Base-by-base conservation (phyloP, 92 coral and sea anemone genomes). In the Porites cylindrica region DNA sequence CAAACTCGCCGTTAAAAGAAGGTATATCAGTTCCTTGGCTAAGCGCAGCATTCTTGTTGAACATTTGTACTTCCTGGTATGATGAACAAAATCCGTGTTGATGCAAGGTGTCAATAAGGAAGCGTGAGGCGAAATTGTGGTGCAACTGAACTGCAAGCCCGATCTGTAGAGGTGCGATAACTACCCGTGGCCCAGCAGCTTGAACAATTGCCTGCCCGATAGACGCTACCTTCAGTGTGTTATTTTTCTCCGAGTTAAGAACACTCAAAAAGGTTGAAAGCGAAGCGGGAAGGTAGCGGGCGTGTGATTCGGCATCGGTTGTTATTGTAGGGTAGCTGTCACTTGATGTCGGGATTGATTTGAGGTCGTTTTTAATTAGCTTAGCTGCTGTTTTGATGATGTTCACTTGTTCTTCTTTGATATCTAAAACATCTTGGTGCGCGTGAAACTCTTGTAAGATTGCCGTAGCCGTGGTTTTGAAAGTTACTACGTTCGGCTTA, bases 401-500 rank as follows among this genome's bases (percentile, higher is more conserved):
- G 14, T 20, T 5, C 82, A 88, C 6, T 84, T 91, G 3, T 26
- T 60, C 10, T 14, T 10, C 18, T 60, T 60, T 18, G 18, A 60
- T 10, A 60, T 60, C 64, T 3, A 60, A 14, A 10, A 10, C 18
- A 9, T 52, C 2, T 10, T 10, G 64, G 16, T 14, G 13, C 18
- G 8, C 18, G 24, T 69, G 73, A 69, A 69, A 69, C 50, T 69
- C 73, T 23, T 69, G 73, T 11, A 69, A 1, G 3, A 69, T 69
- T 23, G 73, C 10, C 4, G 17, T 8, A 6, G 51, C 73, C 8
- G 1, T 69, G 73, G 14, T 78, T 88, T 70, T 68, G 16, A 91
- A 62, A 43, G 91, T 91, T 16, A 91, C 91, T 2, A 91, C 87
- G 51, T 79, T 79, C 8, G 90, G 61, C 59, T 88, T 91, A 20